Conservation (phyloP, 1,140 invertebrate species). For the Antheraea pernyi region DNA sequence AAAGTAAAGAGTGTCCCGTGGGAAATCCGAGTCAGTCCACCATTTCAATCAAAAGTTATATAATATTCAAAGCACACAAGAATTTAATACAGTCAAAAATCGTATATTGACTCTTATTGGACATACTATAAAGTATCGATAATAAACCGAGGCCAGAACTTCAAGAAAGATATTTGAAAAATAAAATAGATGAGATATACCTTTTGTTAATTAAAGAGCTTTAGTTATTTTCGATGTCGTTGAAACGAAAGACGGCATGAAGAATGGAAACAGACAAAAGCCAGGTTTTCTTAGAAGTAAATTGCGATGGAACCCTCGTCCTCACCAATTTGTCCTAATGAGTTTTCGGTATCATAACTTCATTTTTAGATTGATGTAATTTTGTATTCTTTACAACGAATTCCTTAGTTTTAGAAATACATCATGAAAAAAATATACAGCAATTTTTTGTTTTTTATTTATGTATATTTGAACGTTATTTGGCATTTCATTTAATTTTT, state of each 20-base stretch:
- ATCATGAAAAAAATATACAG: background rate
- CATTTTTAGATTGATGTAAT: background rate
- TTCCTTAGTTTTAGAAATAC: background rate
- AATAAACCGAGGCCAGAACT: background rate
- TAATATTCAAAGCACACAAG: constrained; percentile 9
- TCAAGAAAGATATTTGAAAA: background rate
- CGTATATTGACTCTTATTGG: background rate
- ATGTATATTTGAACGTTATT: too few relatives aligned
- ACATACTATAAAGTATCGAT: background rate
- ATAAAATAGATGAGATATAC: constrained; percentile 2
- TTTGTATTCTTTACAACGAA: background rate
- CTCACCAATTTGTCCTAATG: background rate
- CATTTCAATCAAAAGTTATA: constrained; percentile 9
- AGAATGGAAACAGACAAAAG: constrained; percentile 7
- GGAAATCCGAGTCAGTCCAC: background rate
- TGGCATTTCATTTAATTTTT: too few relatives aligned
- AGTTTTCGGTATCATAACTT: background rate
- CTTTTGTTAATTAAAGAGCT: constrained; percentile 1
- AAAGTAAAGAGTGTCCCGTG: background rate
- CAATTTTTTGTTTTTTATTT: too few relatives aligned
- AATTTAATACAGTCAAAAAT: background rate
- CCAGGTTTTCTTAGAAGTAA: constrained; percentile 11
- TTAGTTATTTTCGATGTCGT: background rate
- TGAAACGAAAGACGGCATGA: constrained; percentile 2
- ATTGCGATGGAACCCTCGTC: constrained; percentile 4